Percentiles rank a stretch among this genome's conserved stretches.
Conservation (phyloP, 1,140 invertebrate species). For the Diuraphis noxia region DNA sequence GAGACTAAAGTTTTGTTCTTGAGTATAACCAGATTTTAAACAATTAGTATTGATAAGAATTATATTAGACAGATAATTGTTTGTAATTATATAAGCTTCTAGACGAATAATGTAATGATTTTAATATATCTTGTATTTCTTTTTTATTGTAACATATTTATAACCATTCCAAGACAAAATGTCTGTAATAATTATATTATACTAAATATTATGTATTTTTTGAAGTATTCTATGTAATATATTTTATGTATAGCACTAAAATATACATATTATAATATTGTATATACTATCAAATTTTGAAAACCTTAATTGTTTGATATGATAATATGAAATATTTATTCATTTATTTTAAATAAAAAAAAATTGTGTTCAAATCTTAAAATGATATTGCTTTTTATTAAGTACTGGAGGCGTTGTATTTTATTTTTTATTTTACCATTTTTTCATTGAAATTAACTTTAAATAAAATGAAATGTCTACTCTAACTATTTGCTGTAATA, state of each 20-base stretch:
- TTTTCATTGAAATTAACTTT: background rate
- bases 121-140: background rate
- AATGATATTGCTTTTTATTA: background rate
- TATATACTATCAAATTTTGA: background rate
- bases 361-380: background rate
- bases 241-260: background rate
- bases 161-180: slow-evolving; percentile 25
- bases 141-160: background rate
- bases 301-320: background rate
- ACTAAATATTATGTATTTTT: background rate
- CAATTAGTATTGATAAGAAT: background rate
- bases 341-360: background rate
- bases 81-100: background rate
- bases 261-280: background rate
- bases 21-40: slow-evolving; percentile 9
- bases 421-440: background rate
- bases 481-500: background rate
- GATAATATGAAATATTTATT: background rate
- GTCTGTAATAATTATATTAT: background rate
- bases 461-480: background rate
- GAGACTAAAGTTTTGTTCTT: background rate
- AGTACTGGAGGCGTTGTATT: background rate
- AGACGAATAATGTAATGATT: background rate
- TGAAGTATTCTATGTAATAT: background rate
- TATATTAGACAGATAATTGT: background rate